These are phyloP conservation scores for Rotaria magnacalcarata DNA, from an alignment of 2,888 invertebrate genomes.

Conservation along the genomic window DNA sequence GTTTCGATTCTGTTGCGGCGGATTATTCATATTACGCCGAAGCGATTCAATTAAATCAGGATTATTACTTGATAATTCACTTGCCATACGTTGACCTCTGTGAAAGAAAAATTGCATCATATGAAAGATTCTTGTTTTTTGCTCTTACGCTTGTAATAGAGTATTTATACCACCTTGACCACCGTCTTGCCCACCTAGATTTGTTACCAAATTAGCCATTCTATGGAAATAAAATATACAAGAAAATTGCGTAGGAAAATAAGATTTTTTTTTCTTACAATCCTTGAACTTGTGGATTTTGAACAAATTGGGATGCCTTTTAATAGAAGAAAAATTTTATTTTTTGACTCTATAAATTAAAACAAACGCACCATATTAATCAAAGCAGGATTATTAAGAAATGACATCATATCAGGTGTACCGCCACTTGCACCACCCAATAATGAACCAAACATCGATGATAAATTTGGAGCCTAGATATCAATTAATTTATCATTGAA, in stretches of 20 bases:
- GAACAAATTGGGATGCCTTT: slow-evolving; percentile 66
- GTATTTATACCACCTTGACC: not conserved
- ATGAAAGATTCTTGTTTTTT: not conserved
- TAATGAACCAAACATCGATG: slow-evolving; percentile 40
- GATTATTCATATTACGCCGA: not conserved
- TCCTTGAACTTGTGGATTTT: slow-evolving; percentile 74
- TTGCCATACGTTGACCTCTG: slow-evolving; percentile 29
- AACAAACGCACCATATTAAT: slow-evolving; percentile 66
- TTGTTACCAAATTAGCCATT: slow-evolving; percentile 37
- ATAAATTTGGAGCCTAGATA: slow-evolving; percentile 41
- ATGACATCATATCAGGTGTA: slow-evolving; percentile 56
- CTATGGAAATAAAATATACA: not conserved
- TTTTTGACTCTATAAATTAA: not conserved
- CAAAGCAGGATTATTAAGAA: slow-evolving; percentile 76
- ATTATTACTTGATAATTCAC: slow-evolving; percentile 10
- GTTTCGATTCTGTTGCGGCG: not conserved
- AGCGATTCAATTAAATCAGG: not conserved
- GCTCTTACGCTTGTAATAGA: slow-evolving; percentile 22
- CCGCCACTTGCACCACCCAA: slow-evolving; percentile 46
- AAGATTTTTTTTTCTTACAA: slow-evolving; percentile 57
- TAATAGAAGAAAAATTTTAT: not conserved
- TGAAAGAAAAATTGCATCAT: not conserved
- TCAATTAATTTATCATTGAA: not conserved
- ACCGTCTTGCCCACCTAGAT: slow-evolving; percentile 6
- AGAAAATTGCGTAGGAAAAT: not conserved